Evolutionary conservation across 1,140 invertebrate genomes (phyloP).

Genomic region (Brachionus rubens): DNA sequence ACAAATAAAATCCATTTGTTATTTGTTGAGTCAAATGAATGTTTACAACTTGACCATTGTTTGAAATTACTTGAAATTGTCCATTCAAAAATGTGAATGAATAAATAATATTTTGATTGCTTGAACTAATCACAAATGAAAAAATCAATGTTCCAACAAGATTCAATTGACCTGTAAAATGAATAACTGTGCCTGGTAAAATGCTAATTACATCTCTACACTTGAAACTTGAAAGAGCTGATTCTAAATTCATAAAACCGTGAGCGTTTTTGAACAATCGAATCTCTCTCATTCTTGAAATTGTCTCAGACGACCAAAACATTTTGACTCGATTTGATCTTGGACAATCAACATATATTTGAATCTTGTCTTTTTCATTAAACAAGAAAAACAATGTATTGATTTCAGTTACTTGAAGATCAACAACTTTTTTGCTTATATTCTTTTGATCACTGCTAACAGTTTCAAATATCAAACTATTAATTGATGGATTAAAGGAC

Average conservation of each 20-base stretch:
- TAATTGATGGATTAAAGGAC: not conserved
- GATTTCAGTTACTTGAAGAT: not conserved
- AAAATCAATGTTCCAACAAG: not conserved
- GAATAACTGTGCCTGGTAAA: not conserved
- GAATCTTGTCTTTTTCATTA: not conserved
- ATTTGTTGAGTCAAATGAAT: not conserved
- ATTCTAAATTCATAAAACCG: not conserved
- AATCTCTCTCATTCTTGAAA: not conserved
- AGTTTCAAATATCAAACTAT: not conserved
- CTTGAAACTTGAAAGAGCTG: not conserved
- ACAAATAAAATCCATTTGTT: slow-evolving; percentile 3
- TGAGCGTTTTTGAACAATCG: not conserved
- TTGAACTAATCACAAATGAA: not conserved
- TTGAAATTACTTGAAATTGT: not conserved
- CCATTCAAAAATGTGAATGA: slow-evolving; percentile 25
- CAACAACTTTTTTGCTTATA: not conserved
- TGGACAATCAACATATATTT: slow-evolving; percentile 32
- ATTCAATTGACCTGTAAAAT: not conserved
- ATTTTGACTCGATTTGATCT: not conserved
- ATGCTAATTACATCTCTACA: not conserved
- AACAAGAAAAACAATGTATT: not conserved
- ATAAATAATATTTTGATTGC: not conserved
- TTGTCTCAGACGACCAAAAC: not conserved
- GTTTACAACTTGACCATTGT: slow-evolving; percentile 17
- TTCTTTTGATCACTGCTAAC: not conserved